Percentiles rank a stretch among this genome's conserved stretches.
These are phyloP conservation scores for Rhadina sibilatrix DNA, from an alignment of 2,113 vertebrate genomes.

Conservation along the genomic window DNA sequence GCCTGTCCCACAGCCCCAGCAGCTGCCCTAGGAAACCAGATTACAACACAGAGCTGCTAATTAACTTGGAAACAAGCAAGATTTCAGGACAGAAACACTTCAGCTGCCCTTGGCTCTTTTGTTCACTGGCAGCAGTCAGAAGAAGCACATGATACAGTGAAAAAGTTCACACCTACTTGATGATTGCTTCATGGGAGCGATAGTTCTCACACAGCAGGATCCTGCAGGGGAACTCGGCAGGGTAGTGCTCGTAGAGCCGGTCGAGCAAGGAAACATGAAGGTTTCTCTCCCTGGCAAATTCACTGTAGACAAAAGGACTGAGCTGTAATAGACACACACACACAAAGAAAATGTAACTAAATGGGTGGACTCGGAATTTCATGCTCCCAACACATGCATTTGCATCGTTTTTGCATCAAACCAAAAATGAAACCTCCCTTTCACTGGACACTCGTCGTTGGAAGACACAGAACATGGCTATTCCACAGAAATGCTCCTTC, in stretches of 20 bases:
- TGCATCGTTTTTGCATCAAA: neutral
- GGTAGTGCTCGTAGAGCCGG: constrained; percentile 97
- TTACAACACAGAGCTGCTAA: neutral
- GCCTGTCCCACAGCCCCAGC: neutral
- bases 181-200: constrained; percentile 99
- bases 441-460: neutral
- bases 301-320: constrained; percentile 98
- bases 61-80: neutral
- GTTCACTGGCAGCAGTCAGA: neutral
- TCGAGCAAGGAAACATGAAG: constrained; percentile 95
- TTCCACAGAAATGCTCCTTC: neutral
- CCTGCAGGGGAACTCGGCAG: constrained; percentile 92
- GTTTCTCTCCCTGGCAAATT: constrained; percentile 97
- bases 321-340: constrained; percentile 85
- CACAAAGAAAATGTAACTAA: constrained; percentile 64
- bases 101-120: neutral
- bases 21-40: neutral
- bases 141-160: constrained; percentile 48
- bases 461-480: neutral
- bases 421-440: neutral
- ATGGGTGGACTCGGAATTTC: constrained; percentile 7
- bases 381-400: neutral
- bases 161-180: constrained; percentile 93
- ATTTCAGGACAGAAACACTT: neutral
- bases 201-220: constrained; percentile 99